Percentiles rank a stretch among this genome's conserved stretches.
phyloP scores from a whole-genome alignment of 2,113 vertebrate genomes.

The Syngnathus floridae region DNA sequence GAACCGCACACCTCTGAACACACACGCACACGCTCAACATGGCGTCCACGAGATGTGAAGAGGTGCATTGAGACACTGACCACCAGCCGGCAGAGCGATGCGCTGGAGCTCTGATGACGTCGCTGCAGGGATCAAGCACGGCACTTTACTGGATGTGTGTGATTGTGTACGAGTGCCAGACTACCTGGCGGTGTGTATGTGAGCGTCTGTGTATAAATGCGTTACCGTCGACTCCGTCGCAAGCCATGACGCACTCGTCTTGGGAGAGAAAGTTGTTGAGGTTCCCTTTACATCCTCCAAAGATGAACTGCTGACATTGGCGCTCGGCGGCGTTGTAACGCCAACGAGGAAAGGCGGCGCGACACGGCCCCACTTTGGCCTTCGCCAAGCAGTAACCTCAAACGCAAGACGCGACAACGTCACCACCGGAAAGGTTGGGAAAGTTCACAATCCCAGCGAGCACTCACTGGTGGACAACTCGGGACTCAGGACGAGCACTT shows the following conservation, averaged over 20 bases:
- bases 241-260: conserved; percentile 75
- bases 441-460: neutral
- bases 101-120: neutral
- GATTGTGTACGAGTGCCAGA: neutral
- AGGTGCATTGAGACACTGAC: conserved; percentile 38
- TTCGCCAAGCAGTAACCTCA: conserved; percentile 77
- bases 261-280: conserved; percentile 83
- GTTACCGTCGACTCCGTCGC: conserved; percentile 62
- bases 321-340: conserved; percentile 65
- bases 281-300: conserved; percentile 85
- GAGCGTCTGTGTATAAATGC: neutral
- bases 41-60: neutral
- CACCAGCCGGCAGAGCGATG: neutral
- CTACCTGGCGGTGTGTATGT: neutral
- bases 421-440: no score
- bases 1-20: conserved; percentile 60
- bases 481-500: conserved; percentile 72
- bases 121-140: conserved; percentile 13
- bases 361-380: conserved; percentile 81
- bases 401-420: neutral
- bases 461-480: conserved; percentile 77
- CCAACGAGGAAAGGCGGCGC: conserved; percentile 84
- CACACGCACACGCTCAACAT: conserved; percentile 4
- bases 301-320: conserved; percentile 75
- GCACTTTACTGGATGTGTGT: neutral